phyloP scores from a whole-genome alignment of 2,113 vertebrate genomes.

The Chlamydotis undulata region DNA sequence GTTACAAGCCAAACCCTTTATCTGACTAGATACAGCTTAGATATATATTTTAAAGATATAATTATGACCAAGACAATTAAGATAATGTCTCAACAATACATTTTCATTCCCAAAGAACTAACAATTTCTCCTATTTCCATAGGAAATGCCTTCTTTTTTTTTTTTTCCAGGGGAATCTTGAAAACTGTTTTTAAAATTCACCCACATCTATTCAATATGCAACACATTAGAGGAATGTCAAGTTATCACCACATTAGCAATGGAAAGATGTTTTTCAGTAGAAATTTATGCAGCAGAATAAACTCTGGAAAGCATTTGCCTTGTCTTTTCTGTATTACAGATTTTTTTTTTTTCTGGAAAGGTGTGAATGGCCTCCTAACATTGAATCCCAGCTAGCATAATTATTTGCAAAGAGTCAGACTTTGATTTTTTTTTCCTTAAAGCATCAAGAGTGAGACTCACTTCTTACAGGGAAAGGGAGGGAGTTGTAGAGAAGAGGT shows the following conservation, averaged over 20 bases:
- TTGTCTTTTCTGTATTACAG: background rate
- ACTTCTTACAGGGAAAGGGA: background rate
- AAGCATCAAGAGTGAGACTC: background rate
- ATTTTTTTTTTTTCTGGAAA: background rate
- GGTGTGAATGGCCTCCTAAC: background rate
- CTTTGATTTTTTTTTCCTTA: background rate
- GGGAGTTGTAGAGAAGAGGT: background rate
- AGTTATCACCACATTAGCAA: background rate
- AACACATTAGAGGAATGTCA: background rate
- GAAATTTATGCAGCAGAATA: background rate
- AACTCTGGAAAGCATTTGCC: background rate
- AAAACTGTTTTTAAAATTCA: conserved; percentile 1
- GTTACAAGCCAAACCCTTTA: background rate
- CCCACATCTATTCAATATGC: background rate
- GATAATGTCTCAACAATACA: background rate
- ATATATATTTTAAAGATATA: background rate
- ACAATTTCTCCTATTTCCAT: background rate
- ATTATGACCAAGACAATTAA: background rate
- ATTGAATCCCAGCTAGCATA: background rate
- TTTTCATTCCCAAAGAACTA: background rate
- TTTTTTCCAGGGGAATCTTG: background rate
- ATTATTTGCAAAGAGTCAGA: background rate
- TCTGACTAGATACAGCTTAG: background rate
- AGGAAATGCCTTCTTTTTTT: background rate
- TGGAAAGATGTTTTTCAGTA: background rate